phyloP scores from a whole-genome alignment of 2,113 vertebrate genomes.

The Ciconia stormi region DNA sequence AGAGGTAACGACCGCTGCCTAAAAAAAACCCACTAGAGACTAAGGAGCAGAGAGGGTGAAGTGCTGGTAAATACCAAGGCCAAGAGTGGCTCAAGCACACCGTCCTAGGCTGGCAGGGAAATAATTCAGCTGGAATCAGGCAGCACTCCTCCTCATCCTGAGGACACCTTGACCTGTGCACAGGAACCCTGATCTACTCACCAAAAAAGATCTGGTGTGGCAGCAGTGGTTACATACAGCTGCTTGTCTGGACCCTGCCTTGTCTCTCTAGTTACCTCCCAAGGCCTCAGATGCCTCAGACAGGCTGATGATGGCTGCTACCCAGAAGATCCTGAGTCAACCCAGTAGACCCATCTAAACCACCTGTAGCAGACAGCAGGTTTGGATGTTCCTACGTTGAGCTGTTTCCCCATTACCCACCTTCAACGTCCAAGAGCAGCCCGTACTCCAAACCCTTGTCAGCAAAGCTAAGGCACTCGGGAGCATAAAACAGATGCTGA shows the following conservation, averaged over 20 bases:
- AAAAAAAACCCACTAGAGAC: background rate
- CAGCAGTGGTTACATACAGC: background rate
- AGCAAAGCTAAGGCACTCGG: background rate
- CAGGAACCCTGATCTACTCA: no score
- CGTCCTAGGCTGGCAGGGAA: fast-evolving
- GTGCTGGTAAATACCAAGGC: background rate
- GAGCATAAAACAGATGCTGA: background rate
- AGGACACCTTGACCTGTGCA: background rate
- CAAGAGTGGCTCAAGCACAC: background rate
- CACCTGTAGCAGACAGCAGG: background rate
- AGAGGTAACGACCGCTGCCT: background rate
- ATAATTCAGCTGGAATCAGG: background rate
- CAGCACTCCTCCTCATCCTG: background rate
- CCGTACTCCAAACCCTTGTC: background rate
- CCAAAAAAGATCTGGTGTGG: no score
- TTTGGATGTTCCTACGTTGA: background rate
- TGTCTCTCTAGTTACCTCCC: background rate
- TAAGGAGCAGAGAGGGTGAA: background rate
- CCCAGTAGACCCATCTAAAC: background rate
- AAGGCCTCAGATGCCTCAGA: background rate
- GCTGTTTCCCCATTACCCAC: background rate
- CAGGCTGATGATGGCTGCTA: background rate
- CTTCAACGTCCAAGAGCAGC: background rate
- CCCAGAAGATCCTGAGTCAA: background rate
- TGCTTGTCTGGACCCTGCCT: background rate